Evolutionary conservation across 1,140 invertebrate species (phyloP).

Genomic region (Andrena cerasifolii): DNA sequence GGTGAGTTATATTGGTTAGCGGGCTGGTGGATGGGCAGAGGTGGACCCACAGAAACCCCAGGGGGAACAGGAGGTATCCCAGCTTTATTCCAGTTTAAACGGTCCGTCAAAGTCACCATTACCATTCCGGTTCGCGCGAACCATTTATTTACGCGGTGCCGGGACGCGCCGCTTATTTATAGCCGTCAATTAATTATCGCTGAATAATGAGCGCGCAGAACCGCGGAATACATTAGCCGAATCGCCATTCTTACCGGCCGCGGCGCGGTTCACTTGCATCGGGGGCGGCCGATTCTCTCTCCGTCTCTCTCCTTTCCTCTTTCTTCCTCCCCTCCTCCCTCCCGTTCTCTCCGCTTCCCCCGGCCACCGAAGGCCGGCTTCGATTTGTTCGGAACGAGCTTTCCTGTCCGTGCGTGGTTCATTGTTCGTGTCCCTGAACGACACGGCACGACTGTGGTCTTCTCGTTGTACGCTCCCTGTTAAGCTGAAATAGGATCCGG

Average conservation of each 20-base stretch:
- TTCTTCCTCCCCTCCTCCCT: conserved; percentile 6
- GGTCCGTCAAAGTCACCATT: conserved; percentile 82
- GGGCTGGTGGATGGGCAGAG: conserved; percentile 49
- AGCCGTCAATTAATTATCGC: conserved; percentile 82
- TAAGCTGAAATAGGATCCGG: conserved; percentile 50
- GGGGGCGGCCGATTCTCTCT: conserved; percentile 62
- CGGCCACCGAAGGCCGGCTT: conserved; percentile 34
- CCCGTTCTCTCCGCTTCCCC: conserved; percentile 30
- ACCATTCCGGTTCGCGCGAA: conserved; percentile 81
- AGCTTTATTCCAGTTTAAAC: conserved; percentile 81
- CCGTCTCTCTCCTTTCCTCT: conserved; percentile 11
- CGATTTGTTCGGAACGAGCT: conserved; percentile 57
- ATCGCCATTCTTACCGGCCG: conserved; percentile 78
- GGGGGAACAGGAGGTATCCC: conserved; percentile 70
- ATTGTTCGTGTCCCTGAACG: conserved; percentile 60
- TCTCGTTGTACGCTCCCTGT: conserved; percentile 51
- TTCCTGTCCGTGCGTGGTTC: conserved; percentile 54
- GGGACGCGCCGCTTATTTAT: conserved; percentile 78
- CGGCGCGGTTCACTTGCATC: conserved; percentile 61
- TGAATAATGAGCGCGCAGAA: conserved; percentile 80
- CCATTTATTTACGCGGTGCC: conserved; percentile 79
- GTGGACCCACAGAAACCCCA: conserved; percentile 54
- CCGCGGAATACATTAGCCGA: conserved; percentile 79
- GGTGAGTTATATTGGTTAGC: conserved; percentile 78
- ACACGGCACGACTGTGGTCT: conserved; percentile 57